phyloP scores from a whole-genome alignment of 1,140 invertebrate genomes.

The Drosophila chauvacae region DNA sequence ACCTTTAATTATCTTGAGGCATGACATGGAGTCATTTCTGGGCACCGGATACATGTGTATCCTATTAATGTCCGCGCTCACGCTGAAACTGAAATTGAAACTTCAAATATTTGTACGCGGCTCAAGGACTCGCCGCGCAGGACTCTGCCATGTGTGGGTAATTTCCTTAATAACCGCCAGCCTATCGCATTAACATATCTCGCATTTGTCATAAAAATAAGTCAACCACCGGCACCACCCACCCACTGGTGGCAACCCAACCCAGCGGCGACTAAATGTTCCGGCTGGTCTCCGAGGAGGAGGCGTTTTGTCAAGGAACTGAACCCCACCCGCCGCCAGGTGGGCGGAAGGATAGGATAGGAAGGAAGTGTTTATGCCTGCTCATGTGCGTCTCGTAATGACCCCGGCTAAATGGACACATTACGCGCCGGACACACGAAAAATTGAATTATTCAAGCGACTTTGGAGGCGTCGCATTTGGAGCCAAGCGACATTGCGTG shows the following conservation, averaged over 20 bases:
- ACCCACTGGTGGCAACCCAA: conserved; percentile 1
- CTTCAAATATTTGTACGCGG: conserved; percentile 76
- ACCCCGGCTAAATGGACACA: conserved; percentile 73
- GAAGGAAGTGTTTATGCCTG: conserved; percentile 73
- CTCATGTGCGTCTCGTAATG: conserved; percentile 73
- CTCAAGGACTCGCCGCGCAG: conserved; percentile 55
- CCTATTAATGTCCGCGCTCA: conserved; percentile 56
- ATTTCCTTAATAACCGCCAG: conserved; percentile 78
- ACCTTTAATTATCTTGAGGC: conserved; percentile 82
- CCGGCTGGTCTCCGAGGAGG: conserved; percentile 18
- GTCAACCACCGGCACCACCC: conserved; percentile 47
- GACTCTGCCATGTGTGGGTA: conserved; percentile 61
- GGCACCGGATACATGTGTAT: conserved; percentile 40
- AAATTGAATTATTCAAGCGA: conserved; percentile 77
- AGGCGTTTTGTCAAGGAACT: conserved; percentile 77
- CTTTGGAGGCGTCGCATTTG: conserved; percentile 61
- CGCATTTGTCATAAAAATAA: conserved; percentile 80
- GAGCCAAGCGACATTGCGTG: conserved; percentile 61
- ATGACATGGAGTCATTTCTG: conserved; percentile 81
- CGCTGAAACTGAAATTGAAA: conserved; percentile 70
- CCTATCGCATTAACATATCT: conserved; percentile 83
- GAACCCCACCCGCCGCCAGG: background rate
- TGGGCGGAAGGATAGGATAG: conserved; percentile 29
- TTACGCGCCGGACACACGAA: conserved; percentile 62
- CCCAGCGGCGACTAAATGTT: conserved; percentile 20